Percentiles rank a stretch among this genome's conserved stretches.
These are phyloP conservation scores for Apis laboriosa DNA, from an alignment of 1,140 invertebrate genomes.

Conservation along the genomic window DNA sequence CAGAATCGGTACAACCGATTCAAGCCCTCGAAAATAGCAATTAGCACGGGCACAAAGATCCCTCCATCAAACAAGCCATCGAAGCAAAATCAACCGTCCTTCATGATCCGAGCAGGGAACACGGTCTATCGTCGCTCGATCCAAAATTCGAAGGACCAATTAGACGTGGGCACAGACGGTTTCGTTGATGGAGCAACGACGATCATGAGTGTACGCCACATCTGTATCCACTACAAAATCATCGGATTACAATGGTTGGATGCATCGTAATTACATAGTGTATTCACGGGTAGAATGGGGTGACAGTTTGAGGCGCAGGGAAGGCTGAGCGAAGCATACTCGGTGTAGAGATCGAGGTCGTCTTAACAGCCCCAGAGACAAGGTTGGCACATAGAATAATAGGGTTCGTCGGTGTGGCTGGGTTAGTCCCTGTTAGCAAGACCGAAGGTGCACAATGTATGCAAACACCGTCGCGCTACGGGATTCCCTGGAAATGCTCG, in stretches of 20 bases:
- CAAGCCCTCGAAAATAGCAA: not conserved
- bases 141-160: conserved; percentile 10
- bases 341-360: conserved; percentile 64
- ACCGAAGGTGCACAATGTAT: conserved; percentile 72
- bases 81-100: not conserved
- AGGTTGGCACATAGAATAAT: conserved; percentile 73
- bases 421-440: conserved; percentile 68
- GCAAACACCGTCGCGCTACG: conserved; percentile 71
- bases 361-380: conserved; percentile 73
- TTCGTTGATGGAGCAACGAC: not conserved
- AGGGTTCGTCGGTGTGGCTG: conserved; percentile 56
- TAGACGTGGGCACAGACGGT: not conserved
- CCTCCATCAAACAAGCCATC: not conserved
- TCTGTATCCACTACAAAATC: conserved; percentile 52
- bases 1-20: not conserved
- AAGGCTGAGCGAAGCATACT: conserved; percentile 49
- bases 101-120: too few species aligned
- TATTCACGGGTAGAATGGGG: conserved; percentile 52
- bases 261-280: conserved; percentile 68
- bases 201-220: conserved; percentile 4
- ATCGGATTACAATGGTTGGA: conserved; percentile 66
- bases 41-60: not conserved
- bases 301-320: conserved; percentile 44
- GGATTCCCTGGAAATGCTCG: conserved; percentile 69
- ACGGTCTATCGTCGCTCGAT: not conserved